Base-by-base conservation (phyloP, 2,888 invertebrate species). In the Epiblema foenella region DNA sequence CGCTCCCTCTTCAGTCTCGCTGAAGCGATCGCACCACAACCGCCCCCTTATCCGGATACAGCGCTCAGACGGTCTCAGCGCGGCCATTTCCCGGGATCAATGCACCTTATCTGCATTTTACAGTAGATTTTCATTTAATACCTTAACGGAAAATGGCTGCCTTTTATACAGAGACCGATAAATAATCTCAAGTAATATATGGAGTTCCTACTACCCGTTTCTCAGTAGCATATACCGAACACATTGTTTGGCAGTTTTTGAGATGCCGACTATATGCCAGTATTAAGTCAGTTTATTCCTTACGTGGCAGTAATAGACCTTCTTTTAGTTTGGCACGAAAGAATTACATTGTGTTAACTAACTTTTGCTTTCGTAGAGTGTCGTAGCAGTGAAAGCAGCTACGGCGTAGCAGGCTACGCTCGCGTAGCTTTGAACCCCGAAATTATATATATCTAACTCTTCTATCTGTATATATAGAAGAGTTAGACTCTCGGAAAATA, bases 21-120 rank as follows among this genome's bases (percentile, higher is more conserved):
- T 58, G 51, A 46, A 46, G 65, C 69, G 59, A 10, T 18, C 4
- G 11, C 15, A 65, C 18, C 20, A 10, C 20, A 17, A 0, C n/a
- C 37, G 5, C 37, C 0, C 0, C 46, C 17, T 24, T 49, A 54
- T 59, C 70, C 60, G 59, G 59, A 66, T 60, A 24, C 57, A 57
- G 20, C 39, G 24, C 37, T 49, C 58, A 42, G 52, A 59, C 65
- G 49, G 59, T 33, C 49, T 17, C 51, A 39, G 52, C 29, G 39
- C 29, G 37, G 58, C 57, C 37, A 69, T 65, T 65, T n/a, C 52
- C 51, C 10, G 52, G 39, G 70, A 46, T 42, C 70, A 65, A 12
- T 51, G 59, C 52, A 59, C 70, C 58, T 42, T 20, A 60, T 65
- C 54, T 66, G 59, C 65, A 70, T 70, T 66, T 33, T 69, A 58